phyloP scores from a whole-genome alignment of 2,888 invertebrate genomes.

The Villa cingulata region DNA sequence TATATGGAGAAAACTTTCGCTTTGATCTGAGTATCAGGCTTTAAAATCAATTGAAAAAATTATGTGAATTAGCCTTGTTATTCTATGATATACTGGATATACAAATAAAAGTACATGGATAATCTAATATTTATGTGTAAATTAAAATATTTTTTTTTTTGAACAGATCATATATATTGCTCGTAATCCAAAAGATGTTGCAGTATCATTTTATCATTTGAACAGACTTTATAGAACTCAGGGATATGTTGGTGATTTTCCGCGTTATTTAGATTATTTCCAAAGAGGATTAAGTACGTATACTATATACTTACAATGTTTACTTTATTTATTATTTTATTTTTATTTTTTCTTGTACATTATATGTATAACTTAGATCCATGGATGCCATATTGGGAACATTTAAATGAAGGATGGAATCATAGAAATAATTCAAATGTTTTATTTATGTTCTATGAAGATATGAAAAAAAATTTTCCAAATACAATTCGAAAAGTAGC shows the following conservation, averaged over 20 bases:
- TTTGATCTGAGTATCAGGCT: no score
- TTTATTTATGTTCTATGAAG: constrained; percentile 67
- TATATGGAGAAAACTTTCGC: no score
- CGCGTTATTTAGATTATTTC: constrained; percentile 58
- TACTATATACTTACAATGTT: no score
- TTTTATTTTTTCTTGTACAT: constrained; percentile 12
- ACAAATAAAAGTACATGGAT: no score
- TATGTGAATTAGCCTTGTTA: no score
- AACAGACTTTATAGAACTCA: constrained; percentile 55
- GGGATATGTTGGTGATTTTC: constrained; percentile 54
- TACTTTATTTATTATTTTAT: no score
- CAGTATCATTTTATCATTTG: constrained; percentile 69
- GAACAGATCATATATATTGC: constrained; percentile 65
- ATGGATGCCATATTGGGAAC: constrained; percentile 67
- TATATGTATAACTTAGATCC: no score
- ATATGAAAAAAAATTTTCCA: constrained; percentile 52
- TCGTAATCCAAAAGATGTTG: constrained; percentile 75
- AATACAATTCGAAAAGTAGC: constrained; percentile 44
- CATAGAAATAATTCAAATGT: constrained; percentile 51
- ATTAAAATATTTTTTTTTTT: not conserved
- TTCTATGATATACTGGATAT: no score
- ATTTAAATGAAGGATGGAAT: constrained; percentile 63
- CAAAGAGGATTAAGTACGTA: constrained; percentile 50
- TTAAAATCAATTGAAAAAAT: no score
- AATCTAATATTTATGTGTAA: not conserved